These are phyloP conservation scores for Mohoua ochrocephala DNA, from an alignment of 2,113 vertebrate genomes.

Conservation along the genomic window DNA sequence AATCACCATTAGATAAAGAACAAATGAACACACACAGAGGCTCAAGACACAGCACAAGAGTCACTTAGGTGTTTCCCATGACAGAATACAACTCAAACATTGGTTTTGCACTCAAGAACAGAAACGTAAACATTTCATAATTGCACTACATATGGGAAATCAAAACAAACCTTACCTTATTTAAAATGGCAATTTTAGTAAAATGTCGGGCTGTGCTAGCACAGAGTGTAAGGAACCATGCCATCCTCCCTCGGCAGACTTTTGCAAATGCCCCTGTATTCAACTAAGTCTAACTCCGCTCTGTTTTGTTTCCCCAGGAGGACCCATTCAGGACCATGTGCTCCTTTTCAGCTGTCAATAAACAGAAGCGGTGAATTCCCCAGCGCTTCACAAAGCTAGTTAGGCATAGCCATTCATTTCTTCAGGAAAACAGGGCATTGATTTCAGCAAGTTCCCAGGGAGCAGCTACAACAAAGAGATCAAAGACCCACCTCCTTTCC, in stretches of 20 bases:
- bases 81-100: conserved; percentile 21
- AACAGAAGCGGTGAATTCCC: conserved; percentile 75
- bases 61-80: not conserved
- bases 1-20: not conserved
- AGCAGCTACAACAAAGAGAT: conserved; percentile 77
- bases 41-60: not conserved
- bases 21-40: not conserved
- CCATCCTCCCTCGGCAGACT: conserved; percentile 55
- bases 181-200: not conserved
- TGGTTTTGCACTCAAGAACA: conserved; percentile 26
- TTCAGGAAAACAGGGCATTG: conserved; percentile 79
- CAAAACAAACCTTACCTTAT: conserved; percentile 46
- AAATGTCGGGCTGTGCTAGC: conserved; percentile 50
- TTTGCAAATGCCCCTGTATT: conserved; percentile 69
- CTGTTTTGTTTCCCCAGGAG: conserved; percentile 75
- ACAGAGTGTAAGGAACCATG: conserved; percentile 51
- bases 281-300: conserved; percentile 69
- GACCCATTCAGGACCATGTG: conserved; percentile 74
- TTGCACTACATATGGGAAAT: not conserved
- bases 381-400: conserved; percentile 73
- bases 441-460: conserved; percentile 77
- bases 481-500: conserved; percentile 77
- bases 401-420: conserved; percentile 76
- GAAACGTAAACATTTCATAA: conserved; percentile 56
- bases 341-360: conserved; percentile 81